These are phyloP conservation scores for Steinernema feltiae DNA, from an alignment of 1,140 invertebrate species.

Conservation along the genomic window DNA sequence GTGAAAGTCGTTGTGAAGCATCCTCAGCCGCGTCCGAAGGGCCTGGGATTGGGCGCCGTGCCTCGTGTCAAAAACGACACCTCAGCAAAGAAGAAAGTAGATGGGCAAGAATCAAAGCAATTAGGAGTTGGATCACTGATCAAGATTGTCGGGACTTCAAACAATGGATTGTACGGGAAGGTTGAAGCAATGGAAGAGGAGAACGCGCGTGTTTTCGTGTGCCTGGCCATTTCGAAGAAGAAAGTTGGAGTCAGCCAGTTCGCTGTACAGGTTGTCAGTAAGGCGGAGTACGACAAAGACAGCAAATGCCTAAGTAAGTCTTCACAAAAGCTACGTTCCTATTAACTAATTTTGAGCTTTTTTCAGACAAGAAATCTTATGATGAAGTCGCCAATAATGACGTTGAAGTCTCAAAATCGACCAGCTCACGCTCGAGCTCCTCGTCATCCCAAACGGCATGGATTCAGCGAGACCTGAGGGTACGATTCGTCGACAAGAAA, in stretches of 20 bases:
- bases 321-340: background rate
- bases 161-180: slow-evolving; percentile 73
- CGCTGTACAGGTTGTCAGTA: slow-evolving; percentile 69
- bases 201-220: slow-evolving; percentile 72
- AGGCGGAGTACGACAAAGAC: slow-evolving; percentile 72
- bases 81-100: slow-evolving; percentile 59
- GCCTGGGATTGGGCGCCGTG: slow-evolving; percentile 82
- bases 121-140: slow-evolving; percentile 64
- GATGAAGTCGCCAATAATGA: background rate
- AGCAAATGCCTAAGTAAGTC: slow-evolving; percentile 64
- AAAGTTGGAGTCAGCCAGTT: slow-evolving; percentile 72
- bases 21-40: slow-evolving; percentile 73
- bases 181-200: slow-evolving; percentile 79
- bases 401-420: background rate
- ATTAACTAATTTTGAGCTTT: background rate
- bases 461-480: background rate
- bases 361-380: background rate
- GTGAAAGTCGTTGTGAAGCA: slow-evolving; percentile 62
- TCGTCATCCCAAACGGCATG: background rate
- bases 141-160: slow-evolving; percentile 69
- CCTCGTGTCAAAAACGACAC: slow-evolving; percentile 63
- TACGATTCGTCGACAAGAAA: background rate
- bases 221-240: slow-evolving; percentile 69
- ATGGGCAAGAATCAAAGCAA: slow-evolving; percentile 64
- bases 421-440: background rate